These are phyloP conservation scores for Grus americana DNA, from an alignment of 2,113 vertebrate species.

Conservation along the genomic window DNA sequence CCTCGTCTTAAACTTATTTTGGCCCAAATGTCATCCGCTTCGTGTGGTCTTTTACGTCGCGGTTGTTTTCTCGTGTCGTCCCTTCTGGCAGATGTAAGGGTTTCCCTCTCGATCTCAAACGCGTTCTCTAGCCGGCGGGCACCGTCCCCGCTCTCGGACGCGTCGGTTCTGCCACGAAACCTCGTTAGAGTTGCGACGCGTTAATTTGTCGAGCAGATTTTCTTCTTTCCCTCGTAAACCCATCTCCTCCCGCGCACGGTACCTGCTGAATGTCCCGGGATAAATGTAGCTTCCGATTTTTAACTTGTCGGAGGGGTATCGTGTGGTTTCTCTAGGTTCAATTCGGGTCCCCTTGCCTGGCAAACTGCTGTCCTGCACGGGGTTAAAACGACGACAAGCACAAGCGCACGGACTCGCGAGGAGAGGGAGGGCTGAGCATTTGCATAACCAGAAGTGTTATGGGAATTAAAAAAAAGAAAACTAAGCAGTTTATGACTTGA, in stretches of 20 bases:
- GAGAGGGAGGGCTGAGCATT: neutral
- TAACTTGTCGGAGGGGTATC: accelerated
- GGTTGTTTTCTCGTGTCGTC: neutral
- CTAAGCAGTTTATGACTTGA: neutral
- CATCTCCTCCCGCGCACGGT: accelerated
- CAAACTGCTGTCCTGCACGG: neutral
- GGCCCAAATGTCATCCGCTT: conserved; percentile 76
- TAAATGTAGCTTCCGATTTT: neutral
- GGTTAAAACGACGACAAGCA: neutral
- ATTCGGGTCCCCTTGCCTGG: neutral
- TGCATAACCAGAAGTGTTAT: neutral
- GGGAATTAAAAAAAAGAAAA: neutral
- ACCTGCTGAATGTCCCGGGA: neutral
- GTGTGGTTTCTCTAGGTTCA: neutral
- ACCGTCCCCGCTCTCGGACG: accelerated
- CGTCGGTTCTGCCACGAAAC: neutral
- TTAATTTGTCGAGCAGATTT: neutral
- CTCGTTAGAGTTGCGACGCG: neutral
- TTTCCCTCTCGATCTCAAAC: neutral
- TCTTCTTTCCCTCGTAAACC: neutral
- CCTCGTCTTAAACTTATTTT: conserved; percentile 86
- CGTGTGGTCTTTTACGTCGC: conserved; percentile 48
- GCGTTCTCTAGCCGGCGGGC: neutral
- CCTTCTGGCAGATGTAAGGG: conserved; percentile 1
- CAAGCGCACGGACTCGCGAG: neutral